Percentiles rank a stretch among this genome's conserved stretches.
phyloP scores from a whole-genome alignment of 1,140 invertebrate species.

The Aphaenogaster rudis region DNA sequence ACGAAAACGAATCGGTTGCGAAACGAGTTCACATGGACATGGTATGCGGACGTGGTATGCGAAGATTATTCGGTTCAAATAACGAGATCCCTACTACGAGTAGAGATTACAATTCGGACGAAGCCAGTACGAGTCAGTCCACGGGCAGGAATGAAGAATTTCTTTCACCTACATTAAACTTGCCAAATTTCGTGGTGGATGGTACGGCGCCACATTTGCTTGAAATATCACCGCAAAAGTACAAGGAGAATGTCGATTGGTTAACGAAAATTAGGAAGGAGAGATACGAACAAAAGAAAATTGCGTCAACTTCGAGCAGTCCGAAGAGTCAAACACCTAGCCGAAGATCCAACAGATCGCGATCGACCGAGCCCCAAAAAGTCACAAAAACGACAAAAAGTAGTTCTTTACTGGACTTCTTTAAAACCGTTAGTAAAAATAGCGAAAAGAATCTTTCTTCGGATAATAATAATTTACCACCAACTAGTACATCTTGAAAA shows the following conservation, averaged over 20 bases:
- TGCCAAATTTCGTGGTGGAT: slow-evolving; percentile 92
- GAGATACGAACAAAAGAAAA: slow-evolving; percentile 79
- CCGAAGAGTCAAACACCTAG: slow-evolving; percentile 76
- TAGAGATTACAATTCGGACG: slow-evolving; percentile 78
- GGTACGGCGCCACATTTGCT: slow-evolving; percentile 92
- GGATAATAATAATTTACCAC: slow-evolving; percentile 49
- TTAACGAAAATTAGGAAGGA: slow-evolving; percentile 90
- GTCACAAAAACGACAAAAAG: slow-evolving; percentile 73
- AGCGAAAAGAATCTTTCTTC: slow-evolving; percentile 66
- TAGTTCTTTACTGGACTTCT: slow-evolving; percentile 81
- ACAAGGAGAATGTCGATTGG: slow-evolving; percentile 91
- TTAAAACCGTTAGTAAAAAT: slow-evolving; percentile 73
- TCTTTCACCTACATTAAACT: slow-evolving; percentile 91
- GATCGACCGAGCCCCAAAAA: slow-evolving; percentile 80
- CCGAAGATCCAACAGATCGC: slow-evolving; percentile 78
- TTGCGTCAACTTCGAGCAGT: slow-evolving; percentile 71
- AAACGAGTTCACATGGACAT: slow-evolving; percentile 85
- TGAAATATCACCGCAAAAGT: slow-evolving; percentile 90
- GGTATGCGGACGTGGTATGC: slow-evolving; percentile 72
- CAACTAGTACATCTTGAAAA: slow-evolving; percentile 42
- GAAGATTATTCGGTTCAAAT: slow-evolving; percentile 81
- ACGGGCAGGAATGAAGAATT: slow-evolving; percentile 47
- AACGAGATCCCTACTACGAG: slow-evolving; percentile 63
- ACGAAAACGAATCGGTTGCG: slow-evolving; percentile 79
- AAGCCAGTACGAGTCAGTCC: slow-evolving; percentile 77